A percentile compares a stretch with the other conserved stretches of the same genome.
Evolutionary conservation across 1,140 invertebrate genomes (phyloP).

Genomic region (Brachionus plicatilis): DNA sequence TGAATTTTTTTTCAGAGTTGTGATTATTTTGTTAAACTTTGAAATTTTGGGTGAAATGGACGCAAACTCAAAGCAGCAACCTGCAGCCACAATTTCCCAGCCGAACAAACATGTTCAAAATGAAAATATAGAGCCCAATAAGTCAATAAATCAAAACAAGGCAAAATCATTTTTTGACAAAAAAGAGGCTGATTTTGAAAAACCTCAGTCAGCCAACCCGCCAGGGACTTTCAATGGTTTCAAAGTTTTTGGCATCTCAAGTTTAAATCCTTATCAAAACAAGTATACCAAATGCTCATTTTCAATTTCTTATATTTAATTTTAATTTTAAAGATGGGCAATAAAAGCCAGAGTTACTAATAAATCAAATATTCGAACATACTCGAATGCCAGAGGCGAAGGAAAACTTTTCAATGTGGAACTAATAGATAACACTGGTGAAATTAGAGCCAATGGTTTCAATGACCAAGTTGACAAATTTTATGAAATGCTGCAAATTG

Average conservation of each 20-base stretch:
- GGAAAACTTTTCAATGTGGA: slow-evolving; percentile 89
- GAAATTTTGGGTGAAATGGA: slow-evolving; percentile 36
- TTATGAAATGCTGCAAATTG: slow-evolving; percentile 79
- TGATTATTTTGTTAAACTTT: slow-evolving; percentile 37
- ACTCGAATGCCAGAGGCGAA: slow-evolving; percentile 83
- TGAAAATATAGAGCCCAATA: slow-evolving; percentile 38
- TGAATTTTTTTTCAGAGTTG: not conserved
- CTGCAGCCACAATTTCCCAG: not conserved
- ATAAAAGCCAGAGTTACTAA: slow-evolving; percentile 81
- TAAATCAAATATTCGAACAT: slow-evolving; percentile 74
- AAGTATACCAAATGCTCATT: not conserved
- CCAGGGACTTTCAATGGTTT: slow-evolving; percentile 33
- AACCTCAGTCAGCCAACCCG: not conserved
- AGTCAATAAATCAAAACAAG: not conserved
- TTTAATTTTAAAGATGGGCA: slow-evolving; percentile 67
- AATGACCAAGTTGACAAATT: slow-evolving; percentile 81
- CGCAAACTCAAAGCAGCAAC: not conserved
- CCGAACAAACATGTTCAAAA: slow-evolving; percentile 22
- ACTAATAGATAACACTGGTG: slow-evolving; percentile 83
- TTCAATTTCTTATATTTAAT: not conserved
- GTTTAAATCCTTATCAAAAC: slow-evolving; percentile 39
- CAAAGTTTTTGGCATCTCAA: slow-evolving; percentile 31
- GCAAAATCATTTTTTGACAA: slow-evolving; percentile 7
- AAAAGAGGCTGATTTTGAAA: slow-evolving; percentile 20
- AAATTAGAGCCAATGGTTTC: slow-evolving; percentile 90